Base-by-base conservation (phyloP, 2,113 vertebrate species). In the Sarotherodon lohbergeri region DNA sequence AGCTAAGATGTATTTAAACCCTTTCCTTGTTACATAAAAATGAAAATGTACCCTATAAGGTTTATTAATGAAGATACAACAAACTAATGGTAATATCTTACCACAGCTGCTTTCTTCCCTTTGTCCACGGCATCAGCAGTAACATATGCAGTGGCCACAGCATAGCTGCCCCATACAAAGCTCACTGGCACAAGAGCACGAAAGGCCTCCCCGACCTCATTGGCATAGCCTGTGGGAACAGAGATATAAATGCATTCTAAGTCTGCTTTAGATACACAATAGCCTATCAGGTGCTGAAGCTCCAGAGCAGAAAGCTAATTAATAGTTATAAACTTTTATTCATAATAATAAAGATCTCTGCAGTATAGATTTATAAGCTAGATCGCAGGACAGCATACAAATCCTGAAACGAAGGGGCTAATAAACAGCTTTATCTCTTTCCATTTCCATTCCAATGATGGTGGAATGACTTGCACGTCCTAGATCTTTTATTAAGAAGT, bases 201-300 rank as follows among this genome's bases (percentile, higher is more conserved):
- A 88, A 99, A 99, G 1, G 99, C 97, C 92, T 99, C 99, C 0
- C 99, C 99, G 19, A 99, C 98, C 86, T 99, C 99, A 0, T 99
- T 99, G 88, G 99, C 97, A 0, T 99, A 99, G 76, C 99, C 99
- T 99, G 93, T 16, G 8, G 56, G n/a, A 41, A 86, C 0, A 80
- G 3, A 83, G 5, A 63, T 14, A 88, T 4, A 86, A 2, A 82
- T 14, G 7, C 34, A 39, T 48, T 54, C 11, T 56, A 9, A 48
- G 43, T 57, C n/a, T 80, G 59, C 54, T 82, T 32, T 57, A 84
- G 79, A 79, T 22, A 39, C 32, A 79, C 36, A 34, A 57, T 17
- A 39, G 12, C 29, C 13, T 55, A 56, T 52, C 11, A 81, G 19
- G 29, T 52, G 29, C 19, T 48, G 43, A 80, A 50, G 10, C 52